Evolutionary conservation across 2,113 vertebrate genomes (phyloP).

Genomic region (Mus musculus): GRCm39 chr4:94052001-94052500

Average conservation of each 20-base stretch:
- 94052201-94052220: neutral
- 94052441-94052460: conserved; percentile 5
- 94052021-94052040: neutral
- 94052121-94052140: neutral
- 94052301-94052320: neutral
- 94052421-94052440: neutral
- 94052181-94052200: neutral
- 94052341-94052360: neutral
- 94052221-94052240: neutral
- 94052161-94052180: neutral
- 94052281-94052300: neutral
- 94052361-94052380: neutral
- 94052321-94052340: neutral
- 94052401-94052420: neutral
- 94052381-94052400: neutral
- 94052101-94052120: neutral
- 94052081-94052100: conserved; percentile 21
- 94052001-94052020: neutral
- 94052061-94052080: neutral
- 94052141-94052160: neutral
- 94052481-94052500: conserved; percentile 15
- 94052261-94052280: neutral
- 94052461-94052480: conserved; percentile 26
- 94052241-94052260: neutral
- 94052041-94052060: neutral